Evolutionary conservation across 2,888 invertebrate species (phyloP).

Genomic region (Drosophila hawaiiensis): DNA sequence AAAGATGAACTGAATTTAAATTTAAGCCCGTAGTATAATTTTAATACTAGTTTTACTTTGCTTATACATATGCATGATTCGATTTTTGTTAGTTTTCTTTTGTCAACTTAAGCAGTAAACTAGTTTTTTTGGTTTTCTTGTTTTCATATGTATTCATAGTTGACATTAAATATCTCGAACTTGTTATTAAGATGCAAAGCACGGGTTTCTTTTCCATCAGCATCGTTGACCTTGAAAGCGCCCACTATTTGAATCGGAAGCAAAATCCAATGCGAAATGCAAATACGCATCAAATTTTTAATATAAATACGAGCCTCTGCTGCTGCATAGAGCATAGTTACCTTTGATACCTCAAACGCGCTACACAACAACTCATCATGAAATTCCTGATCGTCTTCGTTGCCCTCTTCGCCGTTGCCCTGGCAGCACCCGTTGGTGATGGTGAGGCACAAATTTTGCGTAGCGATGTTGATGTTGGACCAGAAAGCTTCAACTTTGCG

Average conservation of each 20-base stretch:
- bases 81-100: conserved; percentile 4
- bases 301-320: conserved; percentile 19
- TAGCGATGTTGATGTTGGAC: conserved; percentile 62
- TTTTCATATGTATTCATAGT: not conserved
- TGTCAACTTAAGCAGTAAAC: conserved; percentile 24
- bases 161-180: not conserved
- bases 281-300: conserved; percentile 4
- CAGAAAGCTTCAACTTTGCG: conserved; percentile 84
- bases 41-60: conserved; percentile 23
- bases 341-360: conserved; percentile 32
- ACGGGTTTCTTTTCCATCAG: conserved; percentile 6
- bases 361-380: conserved; percentile 45
- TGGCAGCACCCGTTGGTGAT: conserved; percentile 48
- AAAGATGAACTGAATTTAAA: conserved; percentile 1
- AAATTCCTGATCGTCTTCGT: conserved; percentile 67
- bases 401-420: conserved; percentile 59
- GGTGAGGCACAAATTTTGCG: conserved; percentile 18
- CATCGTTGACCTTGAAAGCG: conserved; percentile 22
- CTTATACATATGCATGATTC: conserved; percentile 23
- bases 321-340: conserved; percentile 20
- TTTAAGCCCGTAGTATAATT: not conserved
- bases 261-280: conserved; percentile 10
- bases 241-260: conserved; percentile 7
- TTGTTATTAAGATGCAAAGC: conserved; percentile 4
- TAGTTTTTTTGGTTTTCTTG: conserved; percentile 19